phyloP scores from a whole-genome alignment of 2,113 vertebrate species.

The Antechinus stuartii region DNA sequence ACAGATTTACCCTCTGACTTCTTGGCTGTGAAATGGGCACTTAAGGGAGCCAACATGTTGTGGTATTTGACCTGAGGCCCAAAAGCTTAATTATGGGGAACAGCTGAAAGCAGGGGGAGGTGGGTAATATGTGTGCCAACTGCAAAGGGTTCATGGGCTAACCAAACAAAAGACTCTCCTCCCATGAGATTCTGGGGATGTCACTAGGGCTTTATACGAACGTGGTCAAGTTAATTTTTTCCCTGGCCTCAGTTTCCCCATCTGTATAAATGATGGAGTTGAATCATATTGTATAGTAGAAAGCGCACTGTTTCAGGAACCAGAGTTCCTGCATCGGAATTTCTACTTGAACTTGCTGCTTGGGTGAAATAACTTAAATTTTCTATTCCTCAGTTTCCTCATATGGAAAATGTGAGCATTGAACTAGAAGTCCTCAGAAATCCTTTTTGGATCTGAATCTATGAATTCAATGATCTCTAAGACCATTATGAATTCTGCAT shows the following conservation, averaged over 20 bases:
- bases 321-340: neutral
- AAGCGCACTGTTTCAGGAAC: neutral
- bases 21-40: neutral
- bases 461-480: neutral
- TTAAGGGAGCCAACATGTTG: constrained; percentile 3
- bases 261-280: neutral
- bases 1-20: neutral
- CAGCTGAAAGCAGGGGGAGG: neutral
- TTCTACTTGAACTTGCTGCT: neutral
- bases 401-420: neutral
- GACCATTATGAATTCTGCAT: neutral
- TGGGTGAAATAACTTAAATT: neutral
- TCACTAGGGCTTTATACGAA: neutral
- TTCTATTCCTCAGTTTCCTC: neutral
- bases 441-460: neutral
- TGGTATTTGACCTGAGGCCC: neutral
- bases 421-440: neutral
- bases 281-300: neutral
- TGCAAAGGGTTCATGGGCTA: neutral
- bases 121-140: neutral
- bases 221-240: neutral
- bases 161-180: neutral
- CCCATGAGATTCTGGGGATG: neutral
- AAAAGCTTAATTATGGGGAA: neutral
- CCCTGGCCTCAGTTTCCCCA: neutral